These are phyloP conservation scores for Magallana nippona DNA, from an alignment of 2,888 invertebrate genomes.

Conservation along the genomic window DNA sequence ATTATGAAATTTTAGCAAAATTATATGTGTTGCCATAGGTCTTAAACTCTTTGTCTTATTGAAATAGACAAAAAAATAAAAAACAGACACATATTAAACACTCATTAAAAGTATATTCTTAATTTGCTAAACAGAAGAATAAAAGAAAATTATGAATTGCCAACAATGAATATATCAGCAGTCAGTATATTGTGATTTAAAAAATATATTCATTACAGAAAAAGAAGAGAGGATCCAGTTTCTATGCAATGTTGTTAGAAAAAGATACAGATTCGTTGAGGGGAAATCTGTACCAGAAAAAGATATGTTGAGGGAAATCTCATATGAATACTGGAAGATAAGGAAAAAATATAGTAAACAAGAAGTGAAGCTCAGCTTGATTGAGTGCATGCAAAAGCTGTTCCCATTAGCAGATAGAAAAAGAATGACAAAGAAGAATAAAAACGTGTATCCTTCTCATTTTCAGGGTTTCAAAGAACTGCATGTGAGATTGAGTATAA, in stretches of 20 bases:
- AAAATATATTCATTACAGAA: neutral
- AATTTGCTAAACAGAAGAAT: too few relatives aligned
- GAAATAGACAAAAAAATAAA: too few relatives aligned
- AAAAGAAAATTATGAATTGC: too few relatives aligned
- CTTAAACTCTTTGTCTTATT: too few relatives aligned
- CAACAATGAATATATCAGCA: too few relatives aligned
- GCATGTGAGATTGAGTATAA: too few relatives aligned
- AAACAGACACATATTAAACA: too few relatives aligned
- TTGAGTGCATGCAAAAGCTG: neutral
- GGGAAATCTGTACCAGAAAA: neutral
- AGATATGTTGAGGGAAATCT: neutral
- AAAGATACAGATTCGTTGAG: neutral
- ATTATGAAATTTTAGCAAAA: too few relatives aligned
- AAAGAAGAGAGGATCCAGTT: neutral
- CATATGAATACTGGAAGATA: neutral
- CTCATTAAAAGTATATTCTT: too few relatives aligned
- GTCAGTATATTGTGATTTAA: too few relatives aligned
- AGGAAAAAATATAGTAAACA: neutral
- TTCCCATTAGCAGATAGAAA: neutral
- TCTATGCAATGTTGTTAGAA: neutral
- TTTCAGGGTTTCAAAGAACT: neutral
- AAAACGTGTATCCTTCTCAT: neutral
- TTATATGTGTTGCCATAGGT: too few relatives aligned
- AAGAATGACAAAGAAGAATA: neutral
- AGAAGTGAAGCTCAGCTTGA: neutral